Percentiles rank a stretch among this genome's conserved stretches.
phyloP scores from a whole-genome alignment of 2,888 invertebrate species.

The Lasius platythorax region DNA sequence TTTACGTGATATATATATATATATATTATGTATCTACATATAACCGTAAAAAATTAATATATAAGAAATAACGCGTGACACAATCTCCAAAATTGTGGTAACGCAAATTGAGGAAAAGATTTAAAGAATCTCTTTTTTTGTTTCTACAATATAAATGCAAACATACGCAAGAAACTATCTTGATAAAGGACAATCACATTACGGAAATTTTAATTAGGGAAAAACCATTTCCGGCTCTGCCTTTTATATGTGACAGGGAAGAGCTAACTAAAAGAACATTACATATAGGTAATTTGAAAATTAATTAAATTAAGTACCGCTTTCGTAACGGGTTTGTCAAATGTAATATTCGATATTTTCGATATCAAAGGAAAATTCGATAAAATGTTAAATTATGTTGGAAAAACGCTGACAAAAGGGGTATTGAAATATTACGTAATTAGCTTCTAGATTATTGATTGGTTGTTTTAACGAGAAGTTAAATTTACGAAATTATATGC shows the following conservation, averaged over 20 bases:
- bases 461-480: slow-evolving; percentile 47
- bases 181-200: slow-evolving; percentile 49
- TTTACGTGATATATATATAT: slow-evolving; percentile 22
- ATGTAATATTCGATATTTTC: slow-evolving; percentile 58
- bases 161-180: slow-evolving; percentile 41
- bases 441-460: slow-evolving; percentile 55
- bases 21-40: not conserved
- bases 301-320: slow-evolving; percentile 57
- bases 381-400: slow-evolving; percentile 55
- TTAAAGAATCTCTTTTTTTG: slow-evolving; percentile 14
- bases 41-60: slow-evolving; percentile 16
- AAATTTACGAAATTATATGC: slow-evolving; percentile 50
- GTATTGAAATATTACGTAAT: slow-evolving; percentile 52
- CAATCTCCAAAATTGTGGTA: slow-evolving; percentile 16
- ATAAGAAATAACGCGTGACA: slow-evolving; percentile 10
- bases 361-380: slow-evolving; percentile 58
- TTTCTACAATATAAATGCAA: slow-evolving; percentile 27
- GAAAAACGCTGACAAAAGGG: slow-evolving; percentile 55
- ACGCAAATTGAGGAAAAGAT: slow-evolving; percentile 22
- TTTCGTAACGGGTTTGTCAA: slow-evolving; percentile 56
- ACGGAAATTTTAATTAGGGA: slow-evolving; percentile 55
- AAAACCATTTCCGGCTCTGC: slow-evolving; percentile 36
- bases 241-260: slow-evolving; percentile 51
- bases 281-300: slow-evolving; percentile 50
- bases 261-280: slow-evolving; percentile 56